Evolutionary conservation across 2,888 invertebrate genomes (phyloP), one percentile per base, ranked within the genome.

Genomic region (Ecdyonurus torrentis): DNA sequence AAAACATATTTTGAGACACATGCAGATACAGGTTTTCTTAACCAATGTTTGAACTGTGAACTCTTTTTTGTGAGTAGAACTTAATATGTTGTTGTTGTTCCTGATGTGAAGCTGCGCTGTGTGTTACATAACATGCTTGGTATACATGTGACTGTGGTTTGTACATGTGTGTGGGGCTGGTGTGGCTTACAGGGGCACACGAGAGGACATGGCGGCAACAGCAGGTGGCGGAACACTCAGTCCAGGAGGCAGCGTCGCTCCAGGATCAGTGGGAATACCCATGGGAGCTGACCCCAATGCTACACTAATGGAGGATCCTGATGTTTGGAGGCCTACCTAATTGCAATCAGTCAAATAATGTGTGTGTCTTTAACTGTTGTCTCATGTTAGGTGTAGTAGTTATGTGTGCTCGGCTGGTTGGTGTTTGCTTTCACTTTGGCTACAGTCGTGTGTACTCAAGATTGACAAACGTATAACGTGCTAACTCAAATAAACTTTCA

Each of bases 31-130:
- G n/a, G n/a, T n/a, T n/a, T n/a, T n/a, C n/a, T n/a, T n/a, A n/a
- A n/a, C n/a, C n/a, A n/a, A n/a, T n/a, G n/a, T n/a, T n/a, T n/a
- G n/a, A n/a, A n/a, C n/a, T 22, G 85, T 95, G 84, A 92, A 96
- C 90, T 87, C 93, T 62, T 81, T 96, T 66, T 96, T 96, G 67
- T 91, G 86, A 78, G 96, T 96, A 93, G 95, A 78, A 87, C 91
- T 87, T 71, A 50, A 59, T 58, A 64, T 61, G 52, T 25, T 22
- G 61, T 55, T 63, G 61, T 61, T 60, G n/a, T 18, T 55, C 62
- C 64, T 59, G 52, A 59, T n/a, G 60, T 19, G 62, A 61, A 59
- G 52, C 52, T 55, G 62, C 50, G n/a, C n/a, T n/a, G n/a, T n/a
- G n/a, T 55, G n/a, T n/a, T 5, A n/a, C 10, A 55, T 95, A 84